Evolutionary conservation across 30 jellyfish, hydroid and myxozoan genomes (phyloP).

Genomic region (Pseudorhiza aurosa): DNA sequence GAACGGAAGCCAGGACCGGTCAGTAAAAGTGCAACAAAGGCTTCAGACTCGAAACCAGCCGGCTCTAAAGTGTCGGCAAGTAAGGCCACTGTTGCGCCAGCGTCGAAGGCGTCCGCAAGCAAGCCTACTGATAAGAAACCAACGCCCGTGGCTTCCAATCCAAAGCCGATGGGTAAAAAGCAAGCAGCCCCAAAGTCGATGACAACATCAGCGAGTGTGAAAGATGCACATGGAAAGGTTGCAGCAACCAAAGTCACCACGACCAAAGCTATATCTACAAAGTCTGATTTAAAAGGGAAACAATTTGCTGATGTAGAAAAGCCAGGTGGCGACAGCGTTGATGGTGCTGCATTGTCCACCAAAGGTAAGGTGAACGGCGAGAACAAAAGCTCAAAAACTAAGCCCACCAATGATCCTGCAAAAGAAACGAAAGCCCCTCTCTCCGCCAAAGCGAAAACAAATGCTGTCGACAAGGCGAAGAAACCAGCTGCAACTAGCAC

Average conservation of each 20-base stretch:
- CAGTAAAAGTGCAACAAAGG: neutral
- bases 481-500: neutral
- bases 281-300: constrained; percentile 1
- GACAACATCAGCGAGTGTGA: neutral
- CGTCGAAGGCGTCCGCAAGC: neutral
- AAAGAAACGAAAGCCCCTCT: neutral
- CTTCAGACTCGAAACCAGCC: constrained; percentile 13
- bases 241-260: constrained; percentile 3
- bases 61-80: constrained; percentile 11
- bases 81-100: neutral
- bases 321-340: constrained; percentile 6
- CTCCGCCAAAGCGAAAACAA: neutral
- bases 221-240: neutral
- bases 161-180: neutral
- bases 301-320: neutral
- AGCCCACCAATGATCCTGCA: neutral
- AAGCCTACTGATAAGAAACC: neutral
- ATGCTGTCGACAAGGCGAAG: neutral
- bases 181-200: neutral
- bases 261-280: neutral
- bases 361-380: constrained; percentile 8
- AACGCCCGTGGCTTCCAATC: neutral
- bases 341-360: constrained; percentile 38
- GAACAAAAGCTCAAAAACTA: neutral
- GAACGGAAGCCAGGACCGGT: neutral